Base-by-base conservation (phyloP, 2,797 vertebrate species). In the Austrolebias charrua region DNA sequence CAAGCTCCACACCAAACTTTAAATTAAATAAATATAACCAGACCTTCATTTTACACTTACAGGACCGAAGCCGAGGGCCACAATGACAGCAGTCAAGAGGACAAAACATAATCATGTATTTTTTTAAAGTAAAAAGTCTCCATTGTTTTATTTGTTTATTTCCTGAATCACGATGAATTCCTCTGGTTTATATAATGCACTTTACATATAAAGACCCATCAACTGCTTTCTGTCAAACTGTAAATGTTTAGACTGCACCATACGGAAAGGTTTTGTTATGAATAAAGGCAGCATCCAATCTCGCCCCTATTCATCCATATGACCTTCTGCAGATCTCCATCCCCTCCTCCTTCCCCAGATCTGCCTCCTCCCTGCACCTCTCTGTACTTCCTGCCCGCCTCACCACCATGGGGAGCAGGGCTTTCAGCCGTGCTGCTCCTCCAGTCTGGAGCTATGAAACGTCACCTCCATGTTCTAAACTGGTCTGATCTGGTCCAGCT, bases 211-310 rank as follows among this genome's bases (percentile, higher is more conserved):
- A 11, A 38, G 35, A 9, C 24, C 52, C 6, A 56, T 19, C 29
- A 18, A 20, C 1, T 12, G 20, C 48, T 76, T 60, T 46, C 54
- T 71, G 48, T 48, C 44, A 31, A 66, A 19, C 33, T 35, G 35
- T 67, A 43, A 56, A 63, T 18, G 40, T 55, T 10, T n/a, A 69
- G 51, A 61, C 38, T 55, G 18, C 60, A 59, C 52, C 47, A 48
- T 52, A 53, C 67, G 66, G 71, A 61, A 49, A 61, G 9, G 43
- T 77, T 81, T 73, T 74, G 56, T 72, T 76, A 72, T 77, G 40
- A 89, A 89, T 90, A 87, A 88, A 91, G 43, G 42, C 51, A 73
- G 72, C n/a, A n/a, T n/a, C n/a, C n/a, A n/a, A n/a, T n/a, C n/a
- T n/a, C n/a, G n/a, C n/a, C n/a, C n/a, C n/a, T n/a, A n/a, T n/a